A percentile compares a stretch with the other conserved stretches of the same genome.
These are phyloP conservation scores for Geophilus truncorum DNA, from an alignment of 2,888 invertebrate genomes.

Conservation along the genomic window DNA sequence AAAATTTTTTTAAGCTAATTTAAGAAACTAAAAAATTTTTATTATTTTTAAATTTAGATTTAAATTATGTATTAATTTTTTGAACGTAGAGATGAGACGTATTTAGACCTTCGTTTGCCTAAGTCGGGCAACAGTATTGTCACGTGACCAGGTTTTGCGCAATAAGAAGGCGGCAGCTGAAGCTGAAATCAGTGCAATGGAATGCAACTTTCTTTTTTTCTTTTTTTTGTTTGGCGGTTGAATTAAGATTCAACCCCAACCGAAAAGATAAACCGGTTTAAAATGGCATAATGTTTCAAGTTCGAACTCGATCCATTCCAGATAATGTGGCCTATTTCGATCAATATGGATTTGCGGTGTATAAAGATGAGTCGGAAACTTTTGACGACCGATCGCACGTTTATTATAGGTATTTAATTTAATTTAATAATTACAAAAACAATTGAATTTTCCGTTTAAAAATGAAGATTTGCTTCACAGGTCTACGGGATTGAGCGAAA, in stretches of 20 bases:
- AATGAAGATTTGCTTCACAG: neutral
- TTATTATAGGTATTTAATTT: conserved; percentile 18
- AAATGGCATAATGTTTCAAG: neutral
- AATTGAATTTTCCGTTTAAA: neutral
- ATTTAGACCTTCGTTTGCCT: too few species aligned
- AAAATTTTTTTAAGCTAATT: too few species aligned
- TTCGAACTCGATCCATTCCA: conserved; percentile 2
- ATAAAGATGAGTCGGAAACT: neutral
- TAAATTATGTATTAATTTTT: too few species aligned
- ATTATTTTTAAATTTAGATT: too few species aligned
- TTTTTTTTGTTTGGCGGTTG: neutral
- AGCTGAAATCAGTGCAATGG: neutral
- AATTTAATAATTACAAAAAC: neutral
- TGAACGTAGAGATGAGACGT: too few species aligned
- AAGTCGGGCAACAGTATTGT: too few species aligned
- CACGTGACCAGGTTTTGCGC: too few species aligned
- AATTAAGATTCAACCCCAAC: neutral
- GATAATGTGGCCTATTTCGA: conserved; percentile 28
- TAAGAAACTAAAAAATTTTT: too few species aligned
- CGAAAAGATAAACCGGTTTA: neutral
- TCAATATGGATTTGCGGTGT: conserved; percentile 36
- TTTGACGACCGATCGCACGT: neutral
- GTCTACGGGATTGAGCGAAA: neutral
- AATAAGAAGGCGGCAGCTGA: too few species aligned
- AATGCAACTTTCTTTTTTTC: neutral